Conservation (phyloP, 1,140 invertebrate genomes). For the Cylas formicarius region DNA sequence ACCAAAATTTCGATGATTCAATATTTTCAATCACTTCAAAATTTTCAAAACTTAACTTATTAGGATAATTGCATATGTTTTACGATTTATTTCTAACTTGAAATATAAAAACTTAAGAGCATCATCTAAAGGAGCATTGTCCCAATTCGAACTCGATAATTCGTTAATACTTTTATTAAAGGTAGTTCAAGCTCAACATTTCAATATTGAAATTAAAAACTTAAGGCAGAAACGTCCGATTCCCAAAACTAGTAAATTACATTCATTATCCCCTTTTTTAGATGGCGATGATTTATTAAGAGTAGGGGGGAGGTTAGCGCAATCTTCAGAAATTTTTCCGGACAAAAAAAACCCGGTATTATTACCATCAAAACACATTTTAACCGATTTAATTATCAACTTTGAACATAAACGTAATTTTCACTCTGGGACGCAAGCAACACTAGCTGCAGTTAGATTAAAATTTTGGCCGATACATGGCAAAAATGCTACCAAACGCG, state of each 20-base stretch:
- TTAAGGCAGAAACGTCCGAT: slow-evolving; percentile 7
- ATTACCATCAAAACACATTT: slow-evolving; percentile 2
- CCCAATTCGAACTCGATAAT: slow-evolving; percentile 4
- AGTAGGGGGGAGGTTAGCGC: slow-evolving; percentile 30
- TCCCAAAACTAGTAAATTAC: slow-evolving; percentile 8
- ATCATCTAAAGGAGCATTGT: slow-evolving; percentile 2
- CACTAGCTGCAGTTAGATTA: slow-evolving; percentile 12
- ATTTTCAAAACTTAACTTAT: not conserved
- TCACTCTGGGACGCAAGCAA: slow-evolving; percentile 2
- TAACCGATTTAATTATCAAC: slow-evolving; percentile 1
- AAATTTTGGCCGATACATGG: slow-evolving; percentile 20
- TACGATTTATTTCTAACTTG: too few species aligned
- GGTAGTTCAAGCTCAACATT: slow-evolving; percentile 8
- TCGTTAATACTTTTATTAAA: slow-evolving; percentile 4
- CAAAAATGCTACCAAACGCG: slow-evolving; percentile 17
- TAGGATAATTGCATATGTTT: slow-evolving; percentile 1
- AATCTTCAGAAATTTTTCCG: slow-evolving; percentile 19
- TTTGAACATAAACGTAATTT: not conserved
- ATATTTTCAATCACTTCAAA: slow-evolving; percentile 8
- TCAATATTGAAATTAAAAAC: slow-evolving; percentile 10
- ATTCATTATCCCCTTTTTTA: slow-evolving; percentile 22
- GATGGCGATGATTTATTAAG: slow-evolving; percentile 26
- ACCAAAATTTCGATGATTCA: not conserved
- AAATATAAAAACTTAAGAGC: not conserved
- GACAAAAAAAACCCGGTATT: slow-evolving; percentile 6